Evolutionary conservation across 2,113 vertebrate genomes (phyloP).

Genomic region (Calypte anna): DNA sequence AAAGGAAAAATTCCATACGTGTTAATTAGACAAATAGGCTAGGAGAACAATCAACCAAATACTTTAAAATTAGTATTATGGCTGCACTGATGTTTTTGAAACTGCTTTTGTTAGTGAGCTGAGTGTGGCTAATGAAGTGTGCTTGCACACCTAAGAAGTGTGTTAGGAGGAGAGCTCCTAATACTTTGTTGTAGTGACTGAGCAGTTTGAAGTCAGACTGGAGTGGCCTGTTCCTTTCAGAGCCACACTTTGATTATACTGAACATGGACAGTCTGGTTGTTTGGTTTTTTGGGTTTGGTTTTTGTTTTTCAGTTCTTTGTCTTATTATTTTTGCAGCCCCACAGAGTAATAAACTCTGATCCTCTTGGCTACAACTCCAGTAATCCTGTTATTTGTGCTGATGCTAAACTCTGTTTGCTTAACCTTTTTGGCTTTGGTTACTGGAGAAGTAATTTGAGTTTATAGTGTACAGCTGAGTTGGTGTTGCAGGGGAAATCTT

Average conservation of each 20-base stretch:
- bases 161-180: neutral
- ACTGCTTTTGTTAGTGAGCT: neutral
- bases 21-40: neutral
- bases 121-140: neutral
- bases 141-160: neutral
- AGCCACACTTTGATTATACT: neutral
- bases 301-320: neutral
- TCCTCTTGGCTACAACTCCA: neutral
- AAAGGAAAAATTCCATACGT: neutral
- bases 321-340: neutral
- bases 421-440: neutral
- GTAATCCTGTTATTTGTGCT: neutral
- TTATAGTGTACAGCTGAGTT: neutral
- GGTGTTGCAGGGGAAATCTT: neutral
- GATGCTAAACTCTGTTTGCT: neutral
- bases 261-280: neutral
- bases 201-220: neutral
- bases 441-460: neutral
- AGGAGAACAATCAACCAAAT: neutral
- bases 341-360: neutral
- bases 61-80: neutral
- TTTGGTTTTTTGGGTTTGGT: neutral
- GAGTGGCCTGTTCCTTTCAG: neutral
- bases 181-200: neutral
- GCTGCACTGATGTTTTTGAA: accelerated